Evolutionary conservation across 1,140 invertebrate genomes (phyloP), one percentile per base, ranked within the genome.

Genomic region (Anthonomus grandis): DNA sequence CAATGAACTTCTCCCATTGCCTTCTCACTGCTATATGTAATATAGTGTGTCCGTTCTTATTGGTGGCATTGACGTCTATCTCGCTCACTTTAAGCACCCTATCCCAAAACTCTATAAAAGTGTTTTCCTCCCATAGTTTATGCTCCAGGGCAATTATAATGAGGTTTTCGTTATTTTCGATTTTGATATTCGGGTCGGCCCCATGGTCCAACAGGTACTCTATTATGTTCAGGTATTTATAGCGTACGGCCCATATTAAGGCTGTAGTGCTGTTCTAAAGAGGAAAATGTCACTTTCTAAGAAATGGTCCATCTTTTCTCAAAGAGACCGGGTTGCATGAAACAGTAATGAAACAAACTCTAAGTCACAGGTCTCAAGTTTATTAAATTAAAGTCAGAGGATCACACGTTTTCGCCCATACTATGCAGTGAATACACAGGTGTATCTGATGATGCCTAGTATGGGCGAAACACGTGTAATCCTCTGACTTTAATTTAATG

Each of bases 211-310:
- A 44, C 9, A 75, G 50, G 34, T 67, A 62, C 23, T 71, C 62
- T 10, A 73, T 67, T 57, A 74, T 69, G 19, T 74, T 70, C 6
- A 70, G 21, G 51, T 68, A 60, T 45, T 71, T 73, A 9, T 59
- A 64, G 51, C 68, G 73, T 0, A 73, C 67, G 13, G 74, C 73
- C 66, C 70, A 72, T 58, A 69, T 69, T 12, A 75, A 48, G 4
- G 72, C 63, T 0, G 71, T 70, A 8, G 56, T 53, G 23, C 69
- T 66, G 55, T 73, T 67, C 70, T 74, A 36, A 59, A 39, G 17
- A 34, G 3, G 25, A 3, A 37, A 23, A n/a, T 48, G 10, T 13
- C 37, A 13, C 24, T 50, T 31, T 39, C 38, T 2, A 19, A 17
- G 8, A 2, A 38, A 22, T 12, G 10, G n/a, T n/a, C n/a, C n/a